Evolutionary conservation across 2,888 invertebrate genomes (phyloP).

Genomic region (Hemithea aestivaria): DNA sequence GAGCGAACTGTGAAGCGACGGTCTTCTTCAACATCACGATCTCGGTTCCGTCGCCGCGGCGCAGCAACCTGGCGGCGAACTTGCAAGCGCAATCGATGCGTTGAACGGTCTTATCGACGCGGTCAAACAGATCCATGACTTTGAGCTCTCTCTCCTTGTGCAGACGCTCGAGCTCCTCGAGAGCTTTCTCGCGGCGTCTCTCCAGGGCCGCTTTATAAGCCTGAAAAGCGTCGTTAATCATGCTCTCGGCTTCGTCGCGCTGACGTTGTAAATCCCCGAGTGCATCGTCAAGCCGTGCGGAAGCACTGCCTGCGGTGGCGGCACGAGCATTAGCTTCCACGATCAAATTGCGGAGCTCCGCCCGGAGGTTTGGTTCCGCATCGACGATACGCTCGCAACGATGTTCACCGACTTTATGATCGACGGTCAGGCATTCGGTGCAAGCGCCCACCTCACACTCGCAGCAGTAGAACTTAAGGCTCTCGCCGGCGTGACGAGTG

Average conservation of each 20-base stretch:
- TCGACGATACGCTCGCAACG: constrained; percentile 90
- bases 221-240: constrained; percentile 89
- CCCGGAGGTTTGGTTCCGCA: constrained; percentile 87
- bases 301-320: constrained; percentile 86
- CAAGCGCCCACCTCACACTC: constrained; percentile 93
- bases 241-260: constrained; percentile 89
- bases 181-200: constrained; percentile 86
- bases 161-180: constrained; percentile 85
- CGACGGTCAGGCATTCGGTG: constrained; percentile 89
- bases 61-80: constrained; percentile 89
- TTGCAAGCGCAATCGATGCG: constrained; percentile 92
- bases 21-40: constrained; percentile 90
- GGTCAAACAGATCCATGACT: constrained; percentile 92
- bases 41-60: constrained; percentile 91
- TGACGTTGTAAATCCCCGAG: constrained; percentile 92
- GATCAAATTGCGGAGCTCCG: constrained; percentile 86
- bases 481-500: constrained; percentile 88
- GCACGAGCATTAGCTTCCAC: constrained; percentile 87
- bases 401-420: constrained; percentile 91
- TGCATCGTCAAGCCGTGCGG: constrained; percentile 86
- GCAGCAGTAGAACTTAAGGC: constrained; percentile 92
- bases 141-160: constrained; percentile 92
- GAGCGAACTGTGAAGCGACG: constrained; percentile 86
- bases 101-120: constrained; percentile 89
- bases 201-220: constrained; percentile 90